Evolutionary conservation across 1,140 invertebrate genomes (phyloP).

Genomic region (Achroia grisella): DNA sequence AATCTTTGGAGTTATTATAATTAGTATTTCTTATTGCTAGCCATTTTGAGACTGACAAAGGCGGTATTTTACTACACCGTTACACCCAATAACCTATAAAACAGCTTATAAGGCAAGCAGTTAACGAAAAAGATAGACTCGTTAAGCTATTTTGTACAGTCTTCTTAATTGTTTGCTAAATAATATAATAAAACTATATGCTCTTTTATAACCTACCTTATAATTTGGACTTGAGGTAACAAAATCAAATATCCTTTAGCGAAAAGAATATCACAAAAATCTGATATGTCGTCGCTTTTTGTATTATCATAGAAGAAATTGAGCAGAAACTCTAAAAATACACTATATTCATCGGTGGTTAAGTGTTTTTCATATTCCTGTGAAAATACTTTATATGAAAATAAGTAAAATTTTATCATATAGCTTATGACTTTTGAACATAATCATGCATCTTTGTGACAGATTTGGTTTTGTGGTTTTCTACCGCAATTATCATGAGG

Average conservation of each 20-base stretch:
- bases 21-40: too few relatives aligned
- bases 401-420: too few relatives aligned
- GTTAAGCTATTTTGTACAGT: not conserved
- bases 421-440: too few relatives aligned
- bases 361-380: constrained; percentile 48
- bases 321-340: constrained; percentile 47
- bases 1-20: too few relatives aligned
- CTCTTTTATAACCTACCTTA: constrained; percentile 28
- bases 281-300: constrained; percentile 16
- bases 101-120: not conserved
- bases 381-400: too few relatives aligned
- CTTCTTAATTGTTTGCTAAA: not conserved
- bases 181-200: not conserved
- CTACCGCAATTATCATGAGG: too few relatives aligned
- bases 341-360: constrained; percentile 41
- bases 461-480: too few relatives aligned
- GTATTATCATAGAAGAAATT: constrained; percentile 32
- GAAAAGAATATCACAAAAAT: constrained; percentile 49
- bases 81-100: too few relatives aligned
- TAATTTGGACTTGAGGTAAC: constrained; percentile 45
- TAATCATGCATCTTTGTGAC: too few relatives aligned
- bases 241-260: constrained; percentile 44
- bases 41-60: too few relatives aligned
- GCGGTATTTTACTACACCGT: too few relatives aligned
- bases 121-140: not conserved